Conservation (phyloP, 1,140 invertebrate species). For the Cheumatopsyche charites region DNA sequence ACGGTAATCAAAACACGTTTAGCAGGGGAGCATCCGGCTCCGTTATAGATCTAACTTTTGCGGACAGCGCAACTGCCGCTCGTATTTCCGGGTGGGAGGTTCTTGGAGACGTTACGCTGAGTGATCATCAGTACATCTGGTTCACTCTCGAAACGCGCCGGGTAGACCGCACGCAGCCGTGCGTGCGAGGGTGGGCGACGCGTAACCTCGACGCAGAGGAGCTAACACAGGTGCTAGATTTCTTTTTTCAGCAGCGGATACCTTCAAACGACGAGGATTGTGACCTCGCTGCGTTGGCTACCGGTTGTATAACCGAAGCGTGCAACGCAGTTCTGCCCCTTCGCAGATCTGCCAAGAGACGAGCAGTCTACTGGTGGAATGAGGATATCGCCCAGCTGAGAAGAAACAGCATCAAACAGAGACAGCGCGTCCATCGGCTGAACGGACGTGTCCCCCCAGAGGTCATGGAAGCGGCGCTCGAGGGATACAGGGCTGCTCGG, state of each 20-base stretch:
- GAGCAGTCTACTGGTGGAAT: conserved; percentile 51
- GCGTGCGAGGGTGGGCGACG: too few relatives aligned
- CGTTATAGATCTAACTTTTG: conserved; percentile 49
- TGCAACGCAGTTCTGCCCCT: too few relatives aligned
- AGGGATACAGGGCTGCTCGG: background rate
- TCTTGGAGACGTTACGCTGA: conserved; percentile 47
- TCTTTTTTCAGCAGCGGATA: too few relatives aligned
- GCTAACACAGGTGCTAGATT: too few relatives aligned
- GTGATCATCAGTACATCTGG: conserved; percentile 52
- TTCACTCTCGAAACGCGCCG: conserved; percentile 37
- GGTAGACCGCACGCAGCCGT: too few relatives aligned
- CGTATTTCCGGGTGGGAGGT: conserved; percentile 47
- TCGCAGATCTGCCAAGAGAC: background rate
- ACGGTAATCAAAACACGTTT: conserved; percentile 27
- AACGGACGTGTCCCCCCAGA: too few relatives aligned
- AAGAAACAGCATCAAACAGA: conserved; percentile 41
- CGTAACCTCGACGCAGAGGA: too few relatives aligned
- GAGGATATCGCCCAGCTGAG: conserved; percentile 49
- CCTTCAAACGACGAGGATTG: too few relatives aligned
- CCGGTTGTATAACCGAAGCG: too few relatives aligned
- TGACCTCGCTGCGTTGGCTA: too few relatives aligned
- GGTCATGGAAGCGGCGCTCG: background rate
- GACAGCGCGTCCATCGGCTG: conserved; percentile 12
- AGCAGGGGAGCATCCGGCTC: conserved; percentile 49
- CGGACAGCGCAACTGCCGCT: conserved; percentile 27